phyloP scores from a whole-genome alignment of 2,797 vertebrate species.

The Babyrousa celebensis region DNA sequence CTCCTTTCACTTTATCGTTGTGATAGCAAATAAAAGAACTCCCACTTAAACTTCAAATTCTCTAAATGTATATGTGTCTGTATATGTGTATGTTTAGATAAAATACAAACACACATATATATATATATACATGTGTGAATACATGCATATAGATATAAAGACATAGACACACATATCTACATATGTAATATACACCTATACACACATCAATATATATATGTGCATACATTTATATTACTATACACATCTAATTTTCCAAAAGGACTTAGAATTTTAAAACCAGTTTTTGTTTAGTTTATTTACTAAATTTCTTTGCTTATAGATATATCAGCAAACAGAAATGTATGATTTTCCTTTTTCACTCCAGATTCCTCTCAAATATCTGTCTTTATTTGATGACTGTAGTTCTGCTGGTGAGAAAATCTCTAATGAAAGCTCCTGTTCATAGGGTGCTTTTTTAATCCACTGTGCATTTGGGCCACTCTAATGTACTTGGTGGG shows the following conservation, averaged over 20 bases:
- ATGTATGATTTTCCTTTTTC: not conserved
- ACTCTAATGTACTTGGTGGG: not conserved
- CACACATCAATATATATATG: not conserved
- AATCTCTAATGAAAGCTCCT: not conserved
- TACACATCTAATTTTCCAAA: conserved; percentile 34
- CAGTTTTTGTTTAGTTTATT: conserved; percentile 28
- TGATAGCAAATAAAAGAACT: not conserved
- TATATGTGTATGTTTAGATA: not conserved
- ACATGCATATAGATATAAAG: not conserved
- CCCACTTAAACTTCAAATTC: not conserved
- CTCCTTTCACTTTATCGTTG: not conserved
- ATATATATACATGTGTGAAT: not conserved
- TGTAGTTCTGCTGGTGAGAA: not conserved
- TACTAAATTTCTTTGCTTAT: not conserved
- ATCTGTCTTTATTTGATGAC: not conserved
- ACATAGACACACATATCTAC: not conserved
- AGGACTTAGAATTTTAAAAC: not conserved
- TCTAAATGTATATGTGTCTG: not conserved
- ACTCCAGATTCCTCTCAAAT: not conserved
- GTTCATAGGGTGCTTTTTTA: not conserved
- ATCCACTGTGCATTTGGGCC: not conserved
- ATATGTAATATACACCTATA: not conserved
- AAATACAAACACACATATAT: not conserved
- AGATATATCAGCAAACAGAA: conserved; percentile 26
- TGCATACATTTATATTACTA: not conserved